Percentiles rank a stretch among this genome's conserved stretches.
Evolutionary conservation across 2,113 vertebrate species (phyloP).

Genomic region (Thunnus maccoyii): DNA sequence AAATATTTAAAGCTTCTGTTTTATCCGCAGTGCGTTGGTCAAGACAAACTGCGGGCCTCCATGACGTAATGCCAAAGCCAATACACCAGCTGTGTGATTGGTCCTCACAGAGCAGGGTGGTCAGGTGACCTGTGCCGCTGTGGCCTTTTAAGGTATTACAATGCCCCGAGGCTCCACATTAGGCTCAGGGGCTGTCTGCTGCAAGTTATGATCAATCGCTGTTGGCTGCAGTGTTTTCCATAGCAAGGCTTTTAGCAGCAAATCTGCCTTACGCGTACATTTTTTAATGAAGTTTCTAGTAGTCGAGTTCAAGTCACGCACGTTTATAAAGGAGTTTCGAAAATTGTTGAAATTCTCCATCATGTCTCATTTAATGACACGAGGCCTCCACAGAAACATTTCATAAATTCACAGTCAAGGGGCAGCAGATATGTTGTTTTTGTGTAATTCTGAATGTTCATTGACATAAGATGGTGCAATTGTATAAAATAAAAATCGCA

Average conservation of each 20-base stretch:
- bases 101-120: constrained; percentile 32
- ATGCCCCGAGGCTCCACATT: constrained; percentile 72
- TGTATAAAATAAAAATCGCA: no score
- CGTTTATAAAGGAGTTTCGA: neutral
- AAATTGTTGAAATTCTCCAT: neutral
- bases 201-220: constrained; percentile 63
- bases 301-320: neutral
- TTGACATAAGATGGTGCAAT: neutral
- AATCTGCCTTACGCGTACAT: neutral
- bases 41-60: constrained; percentile 73
- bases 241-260: constrained; percentile 61
- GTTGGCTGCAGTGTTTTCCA: constrained; percentile 31
- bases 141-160: constrained; percentile 77
- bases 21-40: constrained; percentile 87
- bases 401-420: neutral
- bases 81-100: constrained; percentile 65
- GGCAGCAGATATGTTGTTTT: neutral
- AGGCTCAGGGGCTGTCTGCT: constrained; percentile 59
- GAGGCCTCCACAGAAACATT: neutral
- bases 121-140: constrained; percentile 76
- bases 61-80: constrained; percentile 82
- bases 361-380: neutral
- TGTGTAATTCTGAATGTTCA: neutral
- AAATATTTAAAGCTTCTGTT: constrained; percentile 85
- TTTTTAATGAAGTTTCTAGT: constrained; percentile 11